Evolutionary conservation across 2,797 vertebrate species (phyloP).

Genomic region (Myripristis murdjan): DNA sequence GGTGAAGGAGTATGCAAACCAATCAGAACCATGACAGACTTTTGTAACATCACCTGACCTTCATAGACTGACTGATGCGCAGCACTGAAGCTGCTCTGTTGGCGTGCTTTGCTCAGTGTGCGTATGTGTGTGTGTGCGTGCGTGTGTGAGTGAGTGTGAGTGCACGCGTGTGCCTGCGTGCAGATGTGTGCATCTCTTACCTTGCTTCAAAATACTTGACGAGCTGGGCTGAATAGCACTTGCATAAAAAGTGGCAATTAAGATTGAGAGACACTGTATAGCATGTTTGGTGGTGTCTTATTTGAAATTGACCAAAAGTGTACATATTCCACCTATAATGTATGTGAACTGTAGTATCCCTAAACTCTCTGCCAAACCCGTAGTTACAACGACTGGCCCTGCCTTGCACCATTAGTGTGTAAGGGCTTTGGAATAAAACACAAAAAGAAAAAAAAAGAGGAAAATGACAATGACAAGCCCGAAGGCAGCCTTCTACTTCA

Average conservation of each 20-base stretch:
- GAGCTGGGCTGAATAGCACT: constrained; percentile 76
- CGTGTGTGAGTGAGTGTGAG: constrained; percentile 31
- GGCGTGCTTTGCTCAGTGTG: constrained; percentile 56
- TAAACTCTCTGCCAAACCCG: constrained; percentile 63
- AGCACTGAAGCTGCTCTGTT: constrained; percentile 53
- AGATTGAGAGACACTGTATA: constrained; percentile 73
- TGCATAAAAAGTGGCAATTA: constrained; percentile 70
- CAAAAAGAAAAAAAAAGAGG: constrained; percentile 21
- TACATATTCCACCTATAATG: constrained; percentile 65
- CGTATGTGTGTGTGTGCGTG: constrained; percentile 52
- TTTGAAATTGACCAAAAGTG: constrained; percentile 76
- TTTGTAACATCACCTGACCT: constrained; percentile 43
- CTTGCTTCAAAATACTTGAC: constrained; percentile 81
- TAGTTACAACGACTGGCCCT: constrained; percentile 62
- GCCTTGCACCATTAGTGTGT: constrained; percentile 44
- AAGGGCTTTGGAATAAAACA: constrained; percentile 45
- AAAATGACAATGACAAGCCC: constrained; percentile 40
- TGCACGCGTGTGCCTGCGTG: constrained; percentile 26
- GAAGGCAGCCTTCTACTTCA: constrained; percentile 60
- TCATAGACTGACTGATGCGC: constrained; percentile 60
- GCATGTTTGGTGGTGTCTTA: constrained; percentile 78
- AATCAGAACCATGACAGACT: constrained; percentile 25
- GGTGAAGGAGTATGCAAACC: constrained; percentile 76
- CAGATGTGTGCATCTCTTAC: constrained; percentile 63
- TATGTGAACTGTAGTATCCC: constrained; percentile 72